phyloP scores from a whole-genome alignment of 2,888 invertebrate genomes.

The Napeogenes inachia region DNA sequence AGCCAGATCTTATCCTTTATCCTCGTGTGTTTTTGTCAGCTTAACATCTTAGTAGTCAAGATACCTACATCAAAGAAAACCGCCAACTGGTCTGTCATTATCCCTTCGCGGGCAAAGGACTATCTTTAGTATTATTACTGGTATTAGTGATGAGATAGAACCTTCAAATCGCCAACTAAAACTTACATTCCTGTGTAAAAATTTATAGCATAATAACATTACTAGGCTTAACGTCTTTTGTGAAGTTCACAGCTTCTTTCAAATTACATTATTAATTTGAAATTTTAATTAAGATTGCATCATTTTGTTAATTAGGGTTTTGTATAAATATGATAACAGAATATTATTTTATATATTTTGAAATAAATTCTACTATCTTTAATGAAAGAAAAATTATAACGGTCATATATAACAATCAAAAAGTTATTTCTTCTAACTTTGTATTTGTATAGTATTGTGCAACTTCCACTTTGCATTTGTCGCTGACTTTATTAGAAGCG shows the following conservation, averaged over 20 bases:
- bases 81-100: slow-evolving; percentile 26
- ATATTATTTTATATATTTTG: no score
- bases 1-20: neutral
- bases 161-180: slow-evolving; percentile 5
- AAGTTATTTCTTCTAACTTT: no score
- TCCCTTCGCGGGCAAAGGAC: slow-evolving; percentile 23
- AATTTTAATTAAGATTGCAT: neutral
- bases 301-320: no score
- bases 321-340: no score
- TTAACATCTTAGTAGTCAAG: slow-evolving; percentile 9
- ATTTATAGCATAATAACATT: neutral
- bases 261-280: neutral
- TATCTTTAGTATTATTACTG: slow-evolving; percentile 25
- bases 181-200: neutral
- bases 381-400: no score
- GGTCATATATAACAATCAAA: no score
- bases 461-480: no score
- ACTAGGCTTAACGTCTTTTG: neutral
- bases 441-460: no score
- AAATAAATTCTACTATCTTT: no score
- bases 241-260: neutral
- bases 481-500: no score
- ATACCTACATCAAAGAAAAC: slow-evolving; percentile 13
- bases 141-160: slow-evolving; percentile 13
- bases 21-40: neutral